Evolutionary conservation across 92 coral and sea anemone species (phyloP).

Genomic region (Nematostella vectensis): DNA sequence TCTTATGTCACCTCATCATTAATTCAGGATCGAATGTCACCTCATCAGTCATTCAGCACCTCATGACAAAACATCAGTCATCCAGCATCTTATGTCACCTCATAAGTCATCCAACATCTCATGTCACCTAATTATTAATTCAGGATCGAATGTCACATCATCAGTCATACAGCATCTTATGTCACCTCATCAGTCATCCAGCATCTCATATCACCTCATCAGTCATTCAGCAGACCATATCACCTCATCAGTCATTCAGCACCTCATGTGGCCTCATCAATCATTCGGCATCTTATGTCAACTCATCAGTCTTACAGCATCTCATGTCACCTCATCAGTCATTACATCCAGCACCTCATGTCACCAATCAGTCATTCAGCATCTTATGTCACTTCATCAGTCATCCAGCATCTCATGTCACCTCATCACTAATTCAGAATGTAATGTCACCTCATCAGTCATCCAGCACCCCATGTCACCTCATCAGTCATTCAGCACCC

Average conservation of each 20-base stretch:
- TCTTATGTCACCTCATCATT: too few relatives aligned
- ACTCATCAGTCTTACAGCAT: slow-evolving; percentile 1
- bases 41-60: too few relatives aligned
- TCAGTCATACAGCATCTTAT: neutral
- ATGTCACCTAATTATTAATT: neutral
- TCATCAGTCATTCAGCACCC: neutral
- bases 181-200: too few relatives aligned
- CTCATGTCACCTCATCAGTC: neutral
- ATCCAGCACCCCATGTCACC: neutral
- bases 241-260: neutral
- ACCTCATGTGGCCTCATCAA: neutral
- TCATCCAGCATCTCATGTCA: neutral
- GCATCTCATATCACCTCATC: neutral
- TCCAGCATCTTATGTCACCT: too few relatives aligned
- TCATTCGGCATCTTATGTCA: neutral
- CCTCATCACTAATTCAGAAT: neutral
- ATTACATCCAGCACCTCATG: neutral
- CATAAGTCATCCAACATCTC: too few relatives aligned
- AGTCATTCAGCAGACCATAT: neutral
- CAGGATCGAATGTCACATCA: neutral
- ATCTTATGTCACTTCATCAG: neutral
- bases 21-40: too few relatives aligned
- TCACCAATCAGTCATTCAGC: neutral
- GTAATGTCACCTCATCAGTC: neutral
- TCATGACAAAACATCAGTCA: too few relatives aligned